phyloP scores from a whole-genome alignment of 64 coral and sea anemone species.

The Actinia equina region DNA sequence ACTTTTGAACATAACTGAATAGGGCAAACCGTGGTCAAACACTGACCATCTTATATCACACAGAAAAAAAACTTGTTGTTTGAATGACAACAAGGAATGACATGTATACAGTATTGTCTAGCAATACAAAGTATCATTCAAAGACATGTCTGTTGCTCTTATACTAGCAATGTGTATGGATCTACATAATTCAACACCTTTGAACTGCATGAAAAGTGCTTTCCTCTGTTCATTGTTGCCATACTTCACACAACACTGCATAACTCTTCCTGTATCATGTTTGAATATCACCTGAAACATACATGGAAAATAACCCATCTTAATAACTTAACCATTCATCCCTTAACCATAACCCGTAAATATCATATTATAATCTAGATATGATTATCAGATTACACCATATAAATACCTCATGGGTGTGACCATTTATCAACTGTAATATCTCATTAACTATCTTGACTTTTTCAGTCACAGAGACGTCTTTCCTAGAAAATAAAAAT shows the following conservation, averaged over 20 bases:
- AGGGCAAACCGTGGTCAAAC: too few species aligned
- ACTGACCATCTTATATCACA: too few species aligned
- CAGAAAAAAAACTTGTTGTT: too few species aligned
- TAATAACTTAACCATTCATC: too few species aligned
- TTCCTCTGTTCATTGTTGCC: slow-evolving; percentile 72
- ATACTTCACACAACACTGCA: slow-evolving; percentile 90
- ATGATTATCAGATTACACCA: too few species aligned
- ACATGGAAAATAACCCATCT: not conserved
- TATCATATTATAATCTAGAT: too few species aligned
- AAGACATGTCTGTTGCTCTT: too few species aligned
- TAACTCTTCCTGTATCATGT: slow-evolving; percentile 90
- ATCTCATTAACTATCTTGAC: slow-evolving; percentile 53
- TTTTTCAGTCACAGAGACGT: slow-evolving; percentile 58
- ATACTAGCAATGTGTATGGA: too few species aligned
- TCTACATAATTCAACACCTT: slow-evolving; percentile 47
- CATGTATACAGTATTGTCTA: too few species aligned
- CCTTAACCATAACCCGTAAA: too few species aligned
- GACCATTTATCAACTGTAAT: slow-evolving; percentile 68
- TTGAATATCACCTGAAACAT: slow-evolving; percentile 88
- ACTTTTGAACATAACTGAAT: not conserved
- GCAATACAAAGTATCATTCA: too few species aligned
- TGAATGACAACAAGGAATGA: too few species aligned
- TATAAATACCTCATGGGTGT: slow-evolving; percentile 66
- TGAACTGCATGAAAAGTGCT: slow-evolving; percentile 92
- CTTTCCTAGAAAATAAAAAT: slow-evolving; percentile 54